phyloP scores from a whole-genome alignment of 2,797 vertebrate species.

The Pipistrellus pygmaeus region DNA sequence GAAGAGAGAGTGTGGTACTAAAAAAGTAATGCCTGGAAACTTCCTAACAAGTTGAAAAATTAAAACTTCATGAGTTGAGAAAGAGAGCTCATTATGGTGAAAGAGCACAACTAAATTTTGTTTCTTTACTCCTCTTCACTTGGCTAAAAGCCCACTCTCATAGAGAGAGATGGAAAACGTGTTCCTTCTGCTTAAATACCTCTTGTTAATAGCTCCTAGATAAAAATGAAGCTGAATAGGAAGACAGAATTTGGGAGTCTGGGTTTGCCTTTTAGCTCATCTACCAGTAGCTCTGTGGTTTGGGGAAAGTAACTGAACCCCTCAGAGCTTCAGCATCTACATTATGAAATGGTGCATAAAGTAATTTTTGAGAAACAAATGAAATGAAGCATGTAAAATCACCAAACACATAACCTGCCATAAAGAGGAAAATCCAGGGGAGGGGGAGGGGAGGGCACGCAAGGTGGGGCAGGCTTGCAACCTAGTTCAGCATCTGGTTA shows the following conservation, averaged over 20 bases:
- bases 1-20: not conserved
- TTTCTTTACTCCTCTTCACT: not conserved
- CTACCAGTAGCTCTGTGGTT: not conserved
- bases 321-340: not conserved
- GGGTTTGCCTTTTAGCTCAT: not conserved
- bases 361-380: constrained; percentile 13
- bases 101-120: not conserved
- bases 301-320: not conserved
- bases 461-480: too few species aligned
- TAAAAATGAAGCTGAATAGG: not conserved
- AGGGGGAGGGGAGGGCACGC: too few species aligned
- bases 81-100: not conserved
- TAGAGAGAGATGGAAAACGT: not conserved
- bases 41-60: not conserved
- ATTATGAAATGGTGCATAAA: not conserved
- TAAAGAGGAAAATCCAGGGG: too few species aligned
- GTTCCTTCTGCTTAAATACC: not conserved
- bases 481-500: too few species aligned
- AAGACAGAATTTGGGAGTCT: not conserved
- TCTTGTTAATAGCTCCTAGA: not conserved
- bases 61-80: not conserved
- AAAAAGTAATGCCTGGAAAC: not conserved
- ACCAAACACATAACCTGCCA: not conserved
- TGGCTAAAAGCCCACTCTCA: not conserved
- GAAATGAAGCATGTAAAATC: constrained; percentile 12